Evolutionary conservation across 2,797 vertebrate genomes (phyloP).

Genomic region (Phalloptychus januarius): DNA sequence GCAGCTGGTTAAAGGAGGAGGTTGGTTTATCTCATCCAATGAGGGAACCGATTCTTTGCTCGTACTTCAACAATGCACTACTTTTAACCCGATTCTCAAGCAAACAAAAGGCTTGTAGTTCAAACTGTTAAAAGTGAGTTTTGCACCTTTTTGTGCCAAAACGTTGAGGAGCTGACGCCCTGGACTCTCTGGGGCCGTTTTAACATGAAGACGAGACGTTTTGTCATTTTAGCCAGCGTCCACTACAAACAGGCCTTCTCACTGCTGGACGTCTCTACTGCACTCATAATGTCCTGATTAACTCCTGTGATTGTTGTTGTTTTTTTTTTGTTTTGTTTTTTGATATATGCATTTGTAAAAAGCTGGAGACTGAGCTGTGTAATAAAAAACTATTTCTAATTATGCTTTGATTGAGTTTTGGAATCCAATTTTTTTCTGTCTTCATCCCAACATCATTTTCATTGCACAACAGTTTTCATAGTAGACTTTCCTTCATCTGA

Average conservation of each 20-base stretch:
- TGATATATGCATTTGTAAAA: constrained; percentile 57
- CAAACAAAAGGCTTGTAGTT: background rate
- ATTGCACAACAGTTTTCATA: background rate
- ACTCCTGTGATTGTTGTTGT: constrained; percentile 20
- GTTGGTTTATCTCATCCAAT: background rate
- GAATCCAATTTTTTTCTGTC: background rate
- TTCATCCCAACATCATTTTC: background rate
- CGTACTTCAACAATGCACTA: constrained; percentile 37
- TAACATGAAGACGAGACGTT: constrained; percentile 34
- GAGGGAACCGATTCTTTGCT: background rate
- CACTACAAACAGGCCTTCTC: constrained; percentile 22
- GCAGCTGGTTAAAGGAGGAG: constrained; percentile 1
- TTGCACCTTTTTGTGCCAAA: background rate
- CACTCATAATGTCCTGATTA: constrained; percentile 22
- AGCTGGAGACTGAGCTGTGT: constrained; percentile 47
- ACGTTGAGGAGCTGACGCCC: too few relatives aligned
- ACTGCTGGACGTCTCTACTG: constrained; percentile 7
- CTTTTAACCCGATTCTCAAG: background rate
- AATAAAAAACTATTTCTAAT: constrained; percentile 55
- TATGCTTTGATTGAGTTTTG: background rate
- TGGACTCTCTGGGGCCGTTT: constrained; percentile 16
- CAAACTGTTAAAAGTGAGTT: background rate
- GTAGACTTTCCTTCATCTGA: background rate
- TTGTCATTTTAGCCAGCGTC: constrained; percentile 20
- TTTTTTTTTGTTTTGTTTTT: constrained; percentile 6